phyloP scores from a whole-genome alignment of 2,797 vertebrate species.

The Bucorvus abyssinicus region DNA sequence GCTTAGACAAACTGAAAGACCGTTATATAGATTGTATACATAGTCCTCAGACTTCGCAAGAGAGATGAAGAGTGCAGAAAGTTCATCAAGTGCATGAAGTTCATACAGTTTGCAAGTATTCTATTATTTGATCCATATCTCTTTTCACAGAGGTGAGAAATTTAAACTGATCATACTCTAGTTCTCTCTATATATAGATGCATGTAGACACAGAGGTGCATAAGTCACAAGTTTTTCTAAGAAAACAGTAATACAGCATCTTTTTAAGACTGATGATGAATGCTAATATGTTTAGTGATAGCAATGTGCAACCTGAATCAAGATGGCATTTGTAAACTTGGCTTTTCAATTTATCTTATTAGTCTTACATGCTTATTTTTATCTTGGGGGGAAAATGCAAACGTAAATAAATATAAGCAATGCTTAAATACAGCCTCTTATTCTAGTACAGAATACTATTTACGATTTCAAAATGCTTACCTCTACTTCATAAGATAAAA shows the following conservation, averaged over 20 bases:
- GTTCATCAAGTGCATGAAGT: neutral
- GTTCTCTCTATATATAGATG: neutral
- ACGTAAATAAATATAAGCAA: neutral
- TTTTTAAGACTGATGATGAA: neutral
- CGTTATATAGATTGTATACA: neutral
- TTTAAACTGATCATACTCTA: neutral
- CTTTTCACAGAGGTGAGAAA: neutral
- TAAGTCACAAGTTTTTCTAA: neutral
- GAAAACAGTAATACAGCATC: neutral
- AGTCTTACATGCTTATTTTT: neutral
- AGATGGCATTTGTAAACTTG: neutral
- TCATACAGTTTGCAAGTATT: neutral
- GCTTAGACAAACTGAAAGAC: neutral
- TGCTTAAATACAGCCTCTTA: neutral
- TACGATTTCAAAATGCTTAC: neutral
- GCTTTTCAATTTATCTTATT: neutral
- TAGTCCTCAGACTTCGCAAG: neutral
- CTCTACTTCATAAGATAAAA: neutral
- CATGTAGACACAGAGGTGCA: neutral
- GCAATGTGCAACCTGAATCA: neutral
- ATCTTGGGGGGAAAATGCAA: neutral
- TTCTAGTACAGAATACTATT: neutral
- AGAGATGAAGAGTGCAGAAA: neutral
- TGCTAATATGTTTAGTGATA: neutral
- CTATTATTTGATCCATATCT: neutral